These are phyloP conservation scores for Anabacerthia variegaticeps DNA, from an alignment of 2,797 vertebrate genomes.

Conservation along the genomic window DNA sequence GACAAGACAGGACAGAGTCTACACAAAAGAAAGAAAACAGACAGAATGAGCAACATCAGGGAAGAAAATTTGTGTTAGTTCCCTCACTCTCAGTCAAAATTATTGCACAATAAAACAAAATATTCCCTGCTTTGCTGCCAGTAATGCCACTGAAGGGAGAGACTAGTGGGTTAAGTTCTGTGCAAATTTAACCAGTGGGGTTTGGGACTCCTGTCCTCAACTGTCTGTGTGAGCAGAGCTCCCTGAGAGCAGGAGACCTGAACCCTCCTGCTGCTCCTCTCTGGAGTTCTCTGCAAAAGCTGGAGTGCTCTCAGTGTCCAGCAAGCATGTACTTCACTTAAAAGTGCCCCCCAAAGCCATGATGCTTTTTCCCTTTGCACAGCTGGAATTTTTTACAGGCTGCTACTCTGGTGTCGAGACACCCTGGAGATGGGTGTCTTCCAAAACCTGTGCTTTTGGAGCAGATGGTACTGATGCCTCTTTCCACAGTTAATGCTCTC, in stretches of 20 bases:
- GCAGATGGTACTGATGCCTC: neutral
- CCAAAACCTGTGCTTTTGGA: fast-evolving
- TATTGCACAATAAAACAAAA: neutral
- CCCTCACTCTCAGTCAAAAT: neutral
- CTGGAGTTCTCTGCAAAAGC: neutral
- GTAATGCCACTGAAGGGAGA: neutral
- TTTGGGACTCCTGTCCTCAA: neutral
- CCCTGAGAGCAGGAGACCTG: neutral
- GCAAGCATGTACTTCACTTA: neutral
- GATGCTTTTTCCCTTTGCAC: neutral
- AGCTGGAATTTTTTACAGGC: neutral
- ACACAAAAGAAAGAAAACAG: neutral
- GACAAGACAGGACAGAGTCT: neutral
- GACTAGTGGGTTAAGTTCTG: neutral
- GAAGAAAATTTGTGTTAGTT: neutral
- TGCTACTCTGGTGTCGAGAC: neutral
- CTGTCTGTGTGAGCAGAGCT: neutral
- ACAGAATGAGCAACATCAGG: fast-evolving
- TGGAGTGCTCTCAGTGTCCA: neutral
- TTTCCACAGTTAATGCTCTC: neutral
- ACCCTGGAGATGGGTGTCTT: neutral
- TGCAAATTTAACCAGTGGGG: neutral
- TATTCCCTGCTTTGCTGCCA: neutral
- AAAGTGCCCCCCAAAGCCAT: neutral
- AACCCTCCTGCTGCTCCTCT: neutral